These are phyloP conservation scores for Sceliomorpha sp. DNA, from an alignment of 2,888 invertebrate genomes.

Conservation along the genomic window DNA sequence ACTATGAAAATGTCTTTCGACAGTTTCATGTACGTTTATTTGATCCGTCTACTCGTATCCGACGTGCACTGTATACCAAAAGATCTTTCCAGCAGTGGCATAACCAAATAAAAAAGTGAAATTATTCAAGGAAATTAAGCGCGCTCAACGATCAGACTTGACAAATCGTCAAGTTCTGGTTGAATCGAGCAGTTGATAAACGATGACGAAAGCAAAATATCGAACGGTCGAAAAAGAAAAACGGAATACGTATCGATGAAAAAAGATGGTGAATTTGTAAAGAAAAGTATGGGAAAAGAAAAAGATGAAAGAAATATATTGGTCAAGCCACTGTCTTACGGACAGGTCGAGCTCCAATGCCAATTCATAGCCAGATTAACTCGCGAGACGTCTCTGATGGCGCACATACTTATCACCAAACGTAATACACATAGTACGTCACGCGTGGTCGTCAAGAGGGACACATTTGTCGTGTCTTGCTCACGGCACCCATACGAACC, in stretches of 20 bases:
- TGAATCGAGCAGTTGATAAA: too few species aligned
- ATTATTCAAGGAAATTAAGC: conserved; percentile 2
- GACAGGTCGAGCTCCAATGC: conserved; percentile 17
- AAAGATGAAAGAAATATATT: too few species aligned
- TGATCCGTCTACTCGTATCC: conserved; percentile 1
- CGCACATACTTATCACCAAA: conserved; percentile 23
- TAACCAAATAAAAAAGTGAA: conserved; percentile 20
- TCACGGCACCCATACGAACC: conserved; percentile 62
- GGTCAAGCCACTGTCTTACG: conserved; percentile 41
- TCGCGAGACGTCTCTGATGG: conserved; percentile 23
- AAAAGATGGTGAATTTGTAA: too few species aligned
- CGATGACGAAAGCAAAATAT: neutral
- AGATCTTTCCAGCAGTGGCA: conserved; percentile 32
- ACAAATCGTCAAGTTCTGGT: too few species aligned
- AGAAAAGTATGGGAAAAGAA: too few species aligned
- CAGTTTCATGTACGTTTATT: conserved; percentile 5
- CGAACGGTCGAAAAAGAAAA: conserved; percentile 1
- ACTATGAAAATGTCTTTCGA: conserved; percentile 3
- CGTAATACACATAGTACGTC: conserved; percentile 21
- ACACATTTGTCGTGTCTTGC: conserved; percentile 56
- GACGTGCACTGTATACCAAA: conserved; percentile 32
- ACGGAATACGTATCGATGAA: neutral
- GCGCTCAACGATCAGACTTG: too few species aligned
- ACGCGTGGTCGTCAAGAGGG: conserved; percentile 31
- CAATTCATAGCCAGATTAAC: conserved; percentile 30